These are phyloP conservation scores for Sebastes aleutianus DNA, from an alignment of 2,797 vertebrate species.

Conservation along the genomic window DNA sequence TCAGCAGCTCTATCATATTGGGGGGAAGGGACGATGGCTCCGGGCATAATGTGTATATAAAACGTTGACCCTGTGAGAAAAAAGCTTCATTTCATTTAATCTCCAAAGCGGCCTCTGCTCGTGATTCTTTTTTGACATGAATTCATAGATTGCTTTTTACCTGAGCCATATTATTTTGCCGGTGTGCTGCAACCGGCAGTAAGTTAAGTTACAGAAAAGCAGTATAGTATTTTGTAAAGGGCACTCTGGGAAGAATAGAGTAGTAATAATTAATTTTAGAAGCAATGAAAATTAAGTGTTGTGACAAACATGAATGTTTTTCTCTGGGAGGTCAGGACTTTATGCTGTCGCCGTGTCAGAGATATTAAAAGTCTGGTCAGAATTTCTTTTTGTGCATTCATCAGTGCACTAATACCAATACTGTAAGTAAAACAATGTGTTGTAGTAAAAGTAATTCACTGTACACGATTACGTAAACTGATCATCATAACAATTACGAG, in stretches of 20 bases:
- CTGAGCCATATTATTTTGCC: background rate
- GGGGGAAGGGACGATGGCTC: conserved; percentile 35
- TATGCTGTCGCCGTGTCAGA: background rate
- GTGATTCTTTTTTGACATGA: background rate
- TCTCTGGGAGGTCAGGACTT: background rate
- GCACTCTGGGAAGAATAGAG: background rate
- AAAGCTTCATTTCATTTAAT: conserved; percentile 41
- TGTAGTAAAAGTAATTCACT: too few relatives aligned
- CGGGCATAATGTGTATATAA: conserved; percentile 37
- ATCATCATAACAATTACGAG: too few relatives aligned
- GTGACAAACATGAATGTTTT: background rate
- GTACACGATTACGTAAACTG: too few relatives aligned
- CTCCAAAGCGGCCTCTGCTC: conserved; percentile 34
- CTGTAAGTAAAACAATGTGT: background rate
- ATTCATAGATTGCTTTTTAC: conserved; percentile 19
- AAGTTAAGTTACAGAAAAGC: background rate
- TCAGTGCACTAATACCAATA: background rate
- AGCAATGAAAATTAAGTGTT: background rate
- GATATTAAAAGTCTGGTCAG: background rate
- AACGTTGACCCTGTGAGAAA: conserved; percentile 47
- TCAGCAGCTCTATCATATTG: conserved; percentile 38
- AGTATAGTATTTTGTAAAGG: background rate
- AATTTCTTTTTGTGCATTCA: too few relatives aligned
- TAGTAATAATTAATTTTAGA: background rate
- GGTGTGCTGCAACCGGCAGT: background rate